Evolutionary conservation across 1,140 invertebrate genomes (phyloP).

Genomic region (Pararge aegeria): DNA sequence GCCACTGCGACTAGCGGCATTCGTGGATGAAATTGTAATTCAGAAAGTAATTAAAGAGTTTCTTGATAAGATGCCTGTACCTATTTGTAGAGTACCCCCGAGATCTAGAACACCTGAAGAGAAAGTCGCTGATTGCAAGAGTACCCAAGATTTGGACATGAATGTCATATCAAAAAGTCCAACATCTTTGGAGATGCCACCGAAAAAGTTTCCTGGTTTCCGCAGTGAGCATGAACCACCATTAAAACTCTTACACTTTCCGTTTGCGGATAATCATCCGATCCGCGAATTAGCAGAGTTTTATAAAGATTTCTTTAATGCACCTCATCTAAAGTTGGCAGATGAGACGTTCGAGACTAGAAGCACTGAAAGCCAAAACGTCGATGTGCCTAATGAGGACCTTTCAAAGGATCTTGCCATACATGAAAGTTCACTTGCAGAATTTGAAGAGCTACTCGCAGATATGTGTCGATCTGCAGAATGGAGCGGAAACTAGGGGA

Average conservation of each 20-base stretch:
- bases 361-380: constrained; percentile 39
- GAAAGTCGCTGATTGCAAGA: constrained; percentile 46
- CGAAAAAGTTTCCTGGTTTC: constrained; percentile 65
- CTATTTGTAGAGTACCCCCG: constrained; percentile 38
- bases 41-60: constrained; percentile 58
- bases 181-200: constrained; percentile 63
- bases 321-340: constrained; percentile 61
- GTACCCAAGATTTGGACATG: constrained; percentile 57
- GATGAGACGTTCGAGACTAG: constrained; percentile 38
- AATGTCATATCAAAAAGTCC: constrained; percentile 56
- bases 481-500: constrained; percentile 58
- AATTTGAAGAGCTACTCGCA: constrained; percentile 69
- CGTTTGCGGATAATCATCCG: constrained; percentile 68
- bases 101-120: constrained; percentile 31
- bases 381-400: constrained; percentile 48
- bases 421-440: constrained; percentile 63
- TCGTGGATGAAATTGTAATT: constrained; percentile 58
- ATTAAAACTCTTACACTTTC: constrained; percentile 60
- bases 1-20: constrained; percentile 61
- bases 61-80: constrained; percentile 56
- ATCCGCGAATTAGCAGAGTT: constrained; percentile 71
- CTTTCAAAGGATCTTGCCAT: constrained; percentile 60
- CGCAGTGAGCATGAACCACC: constrained; percentile 65
- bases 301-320: constrained; percentile 74
- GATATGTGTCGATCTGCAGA: constrained; percentile 70